Base-by-base conservation (phyloP, 2,888 invertebrate species). In the Cerastis rubricosa region DNA sequence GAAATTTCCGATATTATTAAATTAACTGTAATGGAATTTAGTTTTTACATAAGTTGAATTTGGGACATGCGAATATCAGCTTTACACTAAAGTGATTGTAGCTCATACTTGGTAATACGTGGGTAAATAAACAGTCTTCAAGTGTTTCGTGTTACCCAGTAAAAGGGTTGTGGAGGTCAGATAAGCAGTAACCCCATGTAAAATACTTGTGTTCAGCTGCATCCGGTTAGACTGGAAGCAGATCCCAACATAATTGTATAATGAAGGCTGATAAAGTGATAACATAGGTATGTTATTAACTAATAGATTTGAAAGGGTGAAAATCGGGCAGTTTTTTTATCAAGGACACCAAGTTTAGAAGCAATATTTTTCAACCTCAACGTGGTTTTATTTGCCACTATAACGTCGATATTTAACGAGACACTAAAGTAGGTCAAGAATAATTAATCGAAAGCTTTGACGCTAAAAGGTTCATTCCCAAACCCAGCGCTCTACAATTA, bases 401-500 rank as follows among this genome's bases (percentile, higher is more conserved):
- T n/a, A 17, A n/a, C 19, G 1, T 51, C 14, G 25, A 57, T 25
- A 17, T 43, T 9, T 25, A 12, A 22, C 29, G 22, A 70, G 4
- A 43, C 8, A 57, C 2, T 45, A 11, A 54, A 75, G 8, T 43
- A 54, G 29, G 3, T 45, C 49, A 40, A 57, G 1, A 68, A 75
- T 72, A 78, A 81, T 72, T 80, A 75, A 80, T 63, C 49, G 71
- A 45, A 51, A 68, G 29, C 73, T 74, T 81, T 81, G 64, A 75
- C 63, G 59, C 74, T 83, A 83, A 79, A 76, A 77, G 80, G 73
- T 76, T 71, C 67, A 78, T 84, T 85, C 82, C 85, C 76, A 83
- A 83, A 83, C 67, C 74, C 68, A 78, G 67, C 71, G 71, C 81
- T 83, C 78, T 74, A 86, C 81, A 86, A 84, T 79, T 77, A 88